Base-by-base conservation (phyloP, 2,888 invertebrate genomes). In the Oasisia sp. region DNA sequence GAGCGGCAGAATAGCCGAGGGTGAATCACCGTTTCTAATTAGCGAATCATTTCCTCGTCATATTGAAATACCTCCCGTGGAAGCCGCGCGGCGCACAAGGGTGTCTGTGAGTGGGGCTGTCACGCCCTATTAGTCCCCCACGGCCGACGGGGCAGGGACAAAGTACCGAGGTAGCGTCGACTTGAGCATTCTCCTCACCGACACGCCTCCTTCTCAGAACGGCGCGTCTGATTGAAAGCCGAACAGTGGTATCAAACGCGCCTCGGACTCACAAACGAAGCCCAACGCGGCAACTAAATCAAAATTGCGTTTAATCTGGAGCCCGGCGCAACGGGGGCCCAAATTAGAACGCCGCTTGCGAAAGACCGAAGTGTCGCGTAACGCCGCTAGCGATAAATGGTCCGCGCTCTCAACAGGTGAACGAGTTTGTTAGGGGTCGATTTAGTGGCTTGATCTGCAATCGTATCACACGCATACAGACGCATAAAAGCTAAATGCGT, bases 221-320 rank as follows among this genome's bases (percentile, higher is more conserved):
- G 19, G 74, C 14, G 27, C 19, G 27, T 74, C 74, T 19, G 27
- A 74, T 74, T 74, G 74, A 74, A 74, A 74, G n/a, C 7, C n/a
- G 19, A 74, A 74, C 74, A 74, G 74, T 1, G 27, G 74, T 19
- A 74, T 74, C 74, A 74, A 74, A 74, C 74, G 74, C 74, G 7
- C 19, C 19, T 27, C 74, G n/a, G 74, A 27, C 74, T 19, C n/a
- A 74, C 74, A 74, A 74, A 74, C 74, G 74, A 74, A 19, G 74
- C 74, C 27, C 74, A 7, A 7, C 74, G 74, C 74, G 4, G 74
- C 27, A 74, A n/a, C 74, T 74, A 74, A 27, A 74, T 74, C 74
- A 74, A 74, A 74, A 74, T 74, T 74, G 74, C 74, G 74, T 74
- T 74, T 74, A 74, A 74, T 74, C 74, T 74, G 74, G 74, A 74